Base-by-base conservation (phyloP, 1,140 invertebrate species). In the Charaxes varanes region DNA sequence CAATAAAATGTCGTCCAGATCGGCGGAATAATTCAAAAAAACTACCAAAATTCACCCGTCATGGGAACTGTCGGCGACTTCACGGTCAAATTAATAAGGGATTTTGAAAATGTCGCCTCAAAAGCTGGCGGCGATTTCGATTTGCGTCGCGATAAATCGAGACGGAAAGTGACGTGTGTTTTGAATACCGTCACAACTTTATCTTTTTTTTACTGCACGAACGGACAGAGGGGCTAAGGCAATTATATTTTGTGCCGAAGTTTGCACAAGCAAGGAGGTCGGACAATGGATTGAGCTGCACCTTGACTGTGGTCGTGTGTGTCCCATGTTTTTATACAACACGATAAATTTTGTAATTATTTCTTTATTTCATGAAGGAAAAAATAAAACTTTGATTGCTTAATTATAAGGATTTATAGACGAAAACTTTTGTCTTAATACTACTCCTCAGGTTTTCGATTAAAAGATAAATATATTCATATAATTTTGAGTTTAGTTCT, bases 51-150 rank as follows among this genome's bases (percentile, higher is more conserved):
- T 81, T 68, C 50, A 56, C 53, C 36, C 72, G 73, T 78, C 77
- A 81, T 81, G 77, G 73, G 77, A 78, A 80, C 64, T 61, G 73
- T 78, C 69, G 41, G 34, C 67, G 47, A 58, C 41, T 74, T 76
- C 67, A 71, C 64, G 67, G 57, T 62, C 32, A 48, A 53, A 55
- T 62, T 76, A 76, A 78, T 73, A 71, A 76, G 71, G 63, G 54
- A 63, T 62, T 65, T 64, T 41, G 49, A 49, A 55, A 51, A 52
- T 31, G 33, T 41, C 31, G 31, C 40, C 32, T 66, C 54, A 68
- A 70, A 51, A 45, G 28, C 22, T 23, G 56, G 59, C 50, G 49
- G 62, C 62, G 52, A 68, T 56, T 60, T 49, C 61, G 56, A 74
- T 71, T 70, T 56, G 70, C 26, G 41, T 52, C 47, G 56, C 61